phyloP scores from a whole-genome alignment of 1,140 invertebrate species.

The Diachasmimorpha longicaudata region DNA sequence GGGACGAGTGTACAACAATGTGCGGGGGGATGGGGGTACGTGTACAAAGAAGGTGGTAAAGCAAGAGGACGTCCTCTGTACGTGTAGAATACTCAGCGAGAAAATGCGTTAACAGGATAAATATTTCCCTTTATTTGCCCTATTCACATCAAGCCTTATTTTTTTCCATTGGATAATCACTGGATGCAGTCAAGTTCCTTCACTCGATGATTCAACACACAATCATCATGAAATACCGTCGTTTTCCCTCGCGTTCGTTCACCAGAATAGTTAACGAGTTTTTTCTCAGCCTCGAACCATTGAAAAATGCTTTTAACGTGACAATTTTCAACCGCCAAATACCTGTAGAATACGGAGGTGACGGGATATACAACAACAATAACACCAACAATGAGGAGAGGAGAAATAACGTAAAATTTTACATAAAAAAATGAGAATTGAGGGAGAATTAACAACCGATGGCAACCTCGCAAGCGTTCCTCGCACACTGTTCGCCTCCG shows the following conservation, averaged over 20 bases:
- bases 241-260: not conserved
- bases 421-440: conserved; percentile 14
- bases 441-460: conserved; percentile 25
- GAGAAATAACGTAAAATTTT: not conserved
- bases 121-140: not conserved
- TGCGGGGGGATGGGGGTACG: not conserved
- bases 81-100: not conserved
- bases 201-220: no score
- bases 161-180: not conserved
- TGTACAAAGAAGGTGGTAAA: not conserved
- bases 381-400: not conserved
- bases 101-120: no score
- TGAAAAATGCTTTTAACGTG: no score
- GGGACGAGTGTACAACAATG: conserved; percentile 4
- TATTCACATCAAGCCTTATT: not conserved
- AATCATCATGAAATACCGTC: no score
- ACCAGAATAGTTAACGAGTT: not conserved
- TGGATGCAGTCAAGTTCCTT: no score
- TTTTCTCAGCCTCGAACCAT: not conserved
- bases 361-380: not conserved
- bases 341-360: not conserved
- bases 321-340: no score
- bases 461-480: conserved; percentile 42
- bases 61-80: not conserved
- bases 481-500: conserved; percentile 40